Conservation (phyloP, 2,797 vertebrate species). For the Myotis pilosus region DNA sequence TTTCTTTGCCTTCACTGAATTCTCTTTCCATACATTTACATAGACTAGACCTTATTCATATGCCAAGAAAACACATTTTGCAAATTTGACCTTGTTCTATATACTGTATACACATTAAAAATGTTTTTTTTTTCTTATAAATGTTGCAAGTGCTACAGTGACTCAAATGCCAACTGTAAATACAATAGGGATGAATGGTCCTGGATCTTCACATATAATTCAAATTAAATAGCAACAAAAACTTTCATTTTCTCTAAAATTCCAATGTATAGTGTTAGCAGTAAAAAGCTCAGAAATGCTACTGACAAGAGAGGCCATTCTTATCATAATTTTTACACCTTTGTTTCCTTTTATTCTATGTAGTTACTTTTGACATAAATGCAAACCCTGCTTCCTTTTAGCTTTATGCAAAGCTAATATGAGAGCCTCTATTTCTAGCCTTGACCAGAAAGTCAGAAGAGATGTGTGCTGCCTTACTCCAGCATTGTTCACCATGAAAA, state of each 20-base stretch:
- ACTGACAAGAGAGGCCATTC: constrained; percentile 39
- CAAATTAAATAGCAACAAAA: constrained; percentile 44
- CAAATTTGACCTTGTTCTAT: constrained; percentile 35
- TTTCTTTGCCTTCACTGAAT: background rate
- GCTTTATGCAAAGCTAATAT: constrained; percentile 60
- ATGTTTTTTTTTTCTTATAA: constrained; percentile 44
- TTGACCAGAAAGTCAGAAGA: constrained; percentile 60
- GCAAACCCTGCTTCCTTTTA: constrained; percentile 62
- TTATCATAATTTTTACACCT: constrained; percentile 70
- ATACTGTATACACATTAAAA: background rate
- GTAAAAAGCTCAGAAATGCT: constrained; percentile 49
- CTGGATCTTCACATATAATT: constrained; percentile 41
- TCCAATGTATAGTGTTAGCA: constrained; percentile 44
- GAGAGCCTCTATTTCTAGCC: constrained; percentile 61
- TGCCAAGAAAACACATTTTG: constrained; percentile 7
- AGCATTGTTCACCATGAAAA: constrained; percentile 55
- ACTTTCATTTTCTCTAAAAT: constrained; percentile 63
- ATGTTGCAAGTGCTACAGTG: background rate
- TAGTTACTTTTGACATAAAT: constrained; percentile 61
- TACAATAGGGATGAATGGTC: background rate
- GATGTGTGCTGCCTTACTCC: constrained; percentile 34
- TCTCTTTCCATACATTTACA: constrained; percentile 24
- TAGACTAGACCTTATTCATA: background rate
- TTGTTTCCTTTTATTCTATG: constrained; percentile 60
- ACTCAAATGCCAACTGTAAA: constrained; percentile 16